phyloP scores from a whole-genome alignment of 2,888 invertebrate species.

The Tiliacea citrago region DNA sequence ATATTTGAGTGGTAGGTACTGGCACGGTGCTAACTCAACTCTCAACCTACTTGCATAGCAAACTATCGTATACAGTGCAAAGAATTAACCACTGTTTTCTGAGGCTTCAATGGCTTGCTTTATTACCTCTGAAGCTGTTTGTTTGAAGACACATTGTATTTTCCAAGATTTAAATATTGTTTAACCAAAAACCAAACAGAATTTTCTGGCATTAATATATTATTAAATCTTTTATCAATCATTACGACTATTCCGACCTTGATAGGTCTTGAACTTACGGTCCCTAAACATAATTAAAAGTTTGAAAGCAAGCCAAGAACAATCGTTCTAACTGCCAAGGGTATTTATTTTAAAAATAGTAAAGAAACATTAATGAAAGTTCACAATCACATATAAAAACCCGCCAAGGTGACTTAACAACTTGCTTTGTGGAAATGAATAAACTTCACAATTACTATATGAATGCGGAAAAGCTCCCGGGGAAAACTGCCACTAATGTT shows the following conservation, averaged over 20 bases:
- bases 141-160: not conserved
- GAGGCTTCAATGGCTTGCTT: constrained; percentile 47
- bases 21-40: constrained; percentile 74
- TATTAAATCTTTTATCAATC: constrained; percentile 18
- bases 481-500: constrained; percentile 15
- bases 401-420: constrained; percentile 9
- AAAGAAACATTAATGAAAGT: constrained; percentile 57
- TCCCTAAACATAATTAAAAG: constrained; percentile 67
- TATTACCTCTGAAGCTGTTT: constrained; percentile 22
- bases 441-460: constrained; percentile 6
- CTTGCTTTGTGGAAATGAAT: constrained; percentile 7
- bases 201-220: constrained; percentile 2
- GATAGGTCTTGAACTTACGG: constrained; percentile 65
- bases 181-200: not conserved
- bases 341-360: constrained; percentile 66
- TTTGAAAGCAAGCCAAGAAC: constrained; percentile 81
- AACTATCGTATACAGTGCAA: constrained; percentile 61
- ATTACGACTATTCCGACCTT: constrained; percentile 49
- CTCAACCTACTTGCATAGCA: constrained; percentile 75
- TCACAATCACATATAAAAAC: constrained; percentile 26
- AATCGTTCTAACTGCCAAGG: constrained; percentile 76
- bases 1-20: constrained; percentile 83
- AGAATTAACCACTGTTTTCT: constrained; percentile 59
- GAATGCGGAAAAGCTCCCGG: not conserved
- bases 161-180: not conserved